Evolutionary conservation across 2,113 vertebrate genomes (phyloP).

Genomic region (Gnathonemus echidnorhynchus): DNA sequence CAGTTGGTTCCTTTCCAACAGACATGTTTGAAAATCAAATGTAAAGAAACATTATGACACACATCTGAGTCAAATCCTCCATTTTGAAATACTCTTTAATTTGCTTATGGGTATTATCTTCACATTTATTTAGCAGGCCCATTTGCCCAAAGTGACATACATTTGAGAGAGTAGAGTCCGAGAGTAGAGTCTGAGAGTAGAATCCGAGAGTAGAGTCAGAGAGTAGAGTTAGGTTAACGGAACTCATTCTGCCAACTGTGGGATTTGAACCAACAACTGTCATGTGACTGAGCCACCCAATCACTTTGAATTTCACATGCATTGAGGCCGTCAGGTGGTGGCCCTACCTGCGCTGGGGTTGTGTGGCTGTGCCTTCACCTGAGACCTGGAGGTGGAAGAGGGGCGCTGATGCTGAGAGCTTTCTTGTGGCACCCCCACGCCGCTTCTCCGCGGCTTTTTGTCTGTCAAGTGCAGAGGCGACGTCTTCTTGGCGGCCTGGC

Average conservation of each 20-base stretch:
- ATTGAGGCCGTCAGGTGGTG: background rate
- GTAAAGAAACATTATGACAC: too few species aligned
- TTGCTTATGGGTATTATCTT: background rate
- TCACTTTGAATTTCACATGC: background rate
- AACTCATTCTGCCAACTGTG: background rate
- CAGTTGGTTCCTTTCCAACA: too few species aligned
- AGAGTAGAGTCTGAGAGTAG: too few species aligned
- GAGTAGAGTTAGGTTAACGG: background rate
- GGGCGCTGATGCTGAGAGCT: constrained; percentile 48
- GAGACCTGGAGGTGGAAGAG: constrained; percentile 58
- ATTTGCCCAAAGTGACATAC: too few species aligned
- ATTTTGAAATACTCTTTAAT: background rate
- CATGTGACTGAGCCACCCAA: background rate
- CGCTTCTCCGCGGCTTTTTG: constrained; percentile 59
- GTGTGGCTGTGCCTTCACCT: constrained; percentile 66
- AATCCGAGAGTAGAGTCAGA: too few species aligned
- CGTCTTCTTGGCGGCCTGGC: constrained; percentile 67
- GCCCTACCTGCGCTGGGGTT: constrained; percentile 75
- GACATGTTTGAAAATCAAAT: too few species aligned
- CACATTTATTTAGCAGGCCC: background rate
- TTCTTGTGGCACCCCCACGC: constrained; percentile 48
- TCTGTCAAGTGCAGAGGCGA: constrained; percentile 71
- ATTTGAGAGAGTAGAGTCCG: too few species aligned
- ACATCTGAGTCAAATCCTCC: too few species aligned
- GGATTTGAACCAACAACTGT: background rate